These are phyloP conservation scores for Pardosa pseudoannulata DNA, from an alignment of 2,888 invertebrate genomes.

Conservation along the genomic window DNA sequence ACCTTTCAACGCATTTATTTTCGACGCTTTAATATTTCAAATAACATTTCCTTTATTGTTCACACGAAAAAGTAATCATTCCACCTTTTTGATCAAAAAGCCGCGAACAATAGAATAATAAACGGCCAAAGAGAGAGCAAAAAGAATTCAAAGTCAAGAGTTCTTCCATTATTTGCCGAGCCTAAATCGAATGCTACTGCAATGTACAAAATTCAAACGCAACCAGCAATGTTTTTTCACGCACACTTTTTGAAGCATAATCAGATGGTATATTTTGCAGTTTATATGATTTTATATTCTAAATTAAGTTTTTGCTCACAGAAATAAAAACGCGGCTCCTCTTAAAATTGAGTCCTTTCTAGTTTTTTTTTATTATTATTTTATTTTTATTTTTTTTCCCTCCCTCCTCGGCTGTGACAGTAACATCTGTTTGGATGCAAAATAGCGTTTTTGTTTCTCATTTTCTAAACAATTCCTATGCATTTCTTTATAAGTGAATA, in stretches of 20 bases:
- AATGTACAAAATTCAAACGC: slow-evolving; percentile 23
- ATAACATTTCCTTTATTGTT: background rate
- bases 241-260: background rate
- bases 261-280: slow-evolving; percentile 1
- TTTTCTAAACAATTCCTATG: no score
- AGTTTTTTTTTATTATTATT: no score
- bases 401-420: no score
- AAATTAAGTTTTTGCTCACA: background rate
- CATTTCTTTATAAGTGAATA: no score
- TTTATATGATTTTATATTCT: background rate
- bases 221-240: background rate
- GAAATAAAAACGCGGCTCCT: background rate
- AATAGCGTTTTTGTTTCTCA: no score
- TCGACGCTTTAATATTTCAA: background rate
- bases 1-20: no score
- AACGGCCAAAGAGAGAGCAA: slow-evolving; percentile 21
- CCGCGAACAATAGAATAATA: slow-evolving; percentile 39
- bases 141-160: slow-evolving; percentile 28
- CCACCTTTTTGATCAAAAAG: slow-evolving; percentile 39
- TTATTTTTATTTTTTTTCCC: no score
- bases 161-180: slow-evolving; percentile 17
- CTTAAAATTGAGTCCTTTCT: background rate
- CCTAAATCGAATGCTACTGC: slow-evolving; percentile 52
- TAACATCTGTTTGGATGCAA: no score
- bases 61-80: slow-evolving; percentile 36